Percentiles rank a stretch among this genome's conserved stretches.
Conservation (phyloP, 2,797 vertebrate species). For the Helicolenus hilgendorfi region DNA sequence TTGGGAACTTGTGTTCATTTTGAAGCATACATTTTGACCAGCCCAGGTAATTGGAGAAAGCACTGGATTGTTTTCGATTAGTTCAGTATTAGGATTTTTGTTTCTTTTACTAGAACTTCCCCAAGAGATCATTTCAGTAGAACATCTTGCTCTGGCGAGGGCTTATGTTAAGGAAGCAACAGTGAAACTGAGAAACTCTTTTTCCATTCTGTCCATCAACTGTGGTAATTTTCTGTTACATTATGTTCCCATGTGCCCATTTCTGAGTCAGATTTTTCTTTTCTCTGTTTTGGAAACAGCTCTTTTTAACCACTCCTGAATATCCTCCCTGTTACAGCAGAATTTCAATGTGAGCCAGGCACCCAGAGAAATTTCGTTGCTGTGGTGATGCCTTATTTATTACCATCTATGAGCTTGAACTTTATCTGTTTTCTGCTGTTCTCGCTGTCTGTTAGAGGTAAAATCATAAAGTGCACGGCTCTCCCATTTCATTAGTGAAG, state of each 20-base stretch:
- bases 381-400: constrained; percentile 53
- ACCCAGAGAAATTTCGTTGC: constrained; percentile 28
- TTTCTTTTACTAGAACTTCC: not conserved
- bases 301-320: constrained; percentile 10
- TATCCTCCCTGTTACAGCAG: constrained; percentile 17
- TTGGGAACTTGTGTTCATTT: not conserved
- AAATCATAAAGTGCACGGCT: constrained; percentile 9
- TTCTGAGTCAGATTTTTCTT: not conserved
- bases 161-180: not conserved
- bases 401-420: constrained; percentile 22
- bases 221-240: not conserved
- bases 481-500: constrained; percentile 18
- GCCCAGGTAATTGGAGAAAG: not conserved
- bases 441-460: not conserved
- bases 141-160: not conserved
- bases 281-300: not conserved
- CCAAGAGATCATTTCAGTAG: not conserved
- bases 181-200: not conserved
- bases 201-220: not conserved
- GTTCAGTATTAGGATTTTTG: not conserved
- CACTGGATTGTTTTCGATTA: not conserved
- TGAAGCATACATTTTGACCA: not conserved
- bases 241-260: not conserved
- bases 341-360: constrained; percentile 33
- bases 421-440: constrained; percentile 24